Percentiles rank a stretch among this genome's conserved stretches.
phyloP scores from a whole-genome alignment of 2,888 invertebrate species.

The Philhelius pedissequus region DNA sequence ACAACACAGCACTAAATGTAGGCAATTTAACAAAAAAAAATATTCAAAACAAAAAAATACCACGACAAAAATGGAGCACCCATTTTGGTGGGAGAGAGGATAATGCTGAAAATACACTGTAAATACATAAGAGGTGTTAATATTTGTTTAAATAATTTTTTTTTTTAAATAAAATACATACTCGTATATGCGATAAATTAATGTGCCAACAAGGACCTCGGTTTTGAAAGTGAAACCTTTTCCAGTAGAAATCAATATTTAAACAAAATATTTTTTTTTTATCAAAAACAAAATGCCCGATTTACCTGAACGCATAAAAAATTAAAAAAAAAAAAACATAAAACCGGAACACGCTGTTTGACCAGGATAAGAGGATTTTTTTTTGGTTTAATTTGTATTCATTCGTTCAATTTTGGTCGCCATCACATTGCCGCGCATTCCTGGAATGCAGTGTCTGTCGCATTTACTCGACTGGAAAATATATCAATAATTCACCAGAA shows the following conservation, averaged over 20 bases:
- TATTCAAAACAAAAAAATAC: background rate
- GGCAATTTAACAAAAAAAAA: background rate
- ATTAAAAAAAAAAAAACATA: background rate
- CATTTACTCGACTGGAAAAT: conserved; percentile 58
- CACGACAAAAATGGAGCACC: conserved; percentile 3
- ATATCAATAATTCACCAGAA: conserved; percentile 66
- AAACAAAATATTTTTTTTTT: conserved; percentile 16
- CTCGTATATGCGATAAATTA: background rate
- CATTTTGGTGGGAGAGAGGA: conserved; percentile 1
- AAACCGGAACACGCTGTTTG: conserved; percentile 26
- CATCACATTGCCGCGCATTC: background rate
- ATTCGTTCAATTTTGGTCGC: conserved; percentile 20
- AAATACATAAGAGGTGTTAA: background rate
- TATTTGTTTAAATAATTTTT: background rate
- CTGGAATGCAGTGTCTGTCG: conserved; percentile 34
- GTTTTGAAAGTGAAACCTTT: conserved; percentile 32
- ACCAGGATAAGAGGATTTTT: conserved; percentile 36
- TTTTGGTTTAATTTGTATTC: background rate
- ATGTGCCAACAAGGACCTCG: background rate
- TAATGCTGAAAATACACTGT: background rate
- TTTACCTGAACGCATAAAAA: background rate
- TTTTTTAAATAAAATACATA: background rate
- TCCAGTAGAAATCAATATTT: conserved; percentile 39
- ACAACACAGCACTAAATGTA: background rate
- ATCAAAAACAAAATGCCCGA: background rate